Percentiles rank a stretch among this genome's conserved stretches.
phyloP scores from a whole-genome alignment of 2,888 invertebrate species.

The Aquatica leii region DNA sequence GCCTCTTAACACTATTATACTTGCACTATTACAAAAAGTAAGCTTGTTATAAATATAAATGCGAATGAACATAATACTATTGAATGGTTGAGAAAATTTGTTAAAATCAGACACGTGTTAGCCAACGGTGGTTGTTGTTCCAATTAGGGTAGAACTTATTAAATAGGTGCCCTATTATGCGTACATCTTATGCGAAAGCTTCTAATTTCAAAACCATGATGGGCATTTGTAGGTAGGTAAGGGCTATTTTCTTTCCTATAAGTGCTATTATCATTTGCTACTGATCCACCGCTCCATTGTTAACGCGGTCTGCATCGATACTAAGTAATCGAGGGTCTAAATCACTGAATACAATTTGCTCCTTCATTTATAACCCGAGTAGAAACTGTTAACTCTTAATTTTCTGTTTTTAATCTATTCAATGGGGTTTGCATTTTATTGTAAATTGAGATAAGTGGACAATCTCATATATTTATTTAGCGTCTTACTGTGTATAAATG shows the following conservation, averaged over 20 bases:
- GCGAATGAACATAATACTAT: conserved; percentile 46
- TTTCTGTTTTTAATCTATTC: too few relatives aligned
- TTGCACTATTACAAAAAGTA: conserved; percentile 45
- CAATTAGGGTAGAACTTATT: conserved; percentile 51
- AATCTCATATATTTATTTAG: too few relatives aligned
- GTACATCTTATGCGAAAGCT: conserved; percentile 30
- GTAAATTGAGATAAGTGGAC: too few relatives aligned
- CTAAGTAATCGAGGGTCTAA: not conserved
- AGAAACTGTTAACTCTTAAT: too few relatives aligned
- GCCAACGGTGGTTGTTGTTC: conserved; percentile 48
- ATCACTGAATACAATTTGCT: too few relatives aligned
- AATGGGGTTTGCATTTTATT: too few relatives aligned
- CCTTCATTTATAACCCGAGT: too few relatives aligned
- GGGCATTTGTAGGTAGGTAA: conserved; percentile 46
- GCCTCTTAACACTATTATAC: conserved; percentile 48
- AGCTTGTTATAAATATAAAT: conserved; percentile 48
- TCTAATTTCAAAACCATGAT: conserved; percentile 31
- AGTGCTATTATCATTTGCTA: conserved; percentile 56
- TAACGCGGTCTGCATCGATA: conserved; percentile 17
- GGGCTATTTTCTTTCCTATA: conserved; percentile 47
- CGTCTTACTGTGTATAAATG: too few relatives aligned
- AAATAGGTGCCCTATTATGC: conserved; percentile 29
- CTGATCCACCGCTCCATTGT: conserved; percentile 50
- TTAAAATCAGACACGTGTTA: conserved; percentile 55
- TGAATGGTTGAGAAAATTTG: conserved; percentile 52